Base-by-base conservation (phyloP, 2,888 invertebrate genomes). In the Mythimna impura region DNA sequence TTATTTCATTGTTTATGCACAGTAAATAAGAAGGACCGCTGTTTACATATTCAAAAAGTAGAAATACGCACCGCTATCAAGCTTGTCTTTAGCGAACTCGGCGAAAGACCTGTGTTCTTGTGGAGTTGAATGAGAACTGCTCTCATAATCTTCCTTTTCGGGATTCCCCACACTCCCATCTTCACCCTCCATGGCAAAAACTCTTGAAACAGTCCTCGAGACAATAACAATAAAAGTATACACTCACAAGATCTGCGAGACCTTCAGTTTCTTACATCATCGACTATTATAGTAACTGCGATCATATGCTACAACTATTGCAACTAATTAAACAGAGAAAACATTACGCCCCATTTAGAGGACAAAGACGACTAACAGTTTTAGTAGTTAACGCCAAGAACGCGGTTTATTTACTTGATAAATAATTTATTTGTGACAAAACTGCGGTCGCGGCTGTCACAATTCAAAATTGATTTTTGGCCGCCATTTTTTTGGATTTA, bases 381-480 rank as follows among this genome's bases (percentile, higher is more conserved):
- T 66, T 30, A 71, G 74, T 52, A 60, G 65, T n/a, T 69, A 76
- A 22, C 50, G 10, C 62, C 58, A 22, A 55, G 65, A 68, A 71
- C 70, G 75, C 71, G 73, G 57, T 83, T 86, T 89, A 88, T 88
- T 89, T 89, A 89, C 85, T 83, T 73, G 74, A 61, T 87, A 87
- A 88, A 86, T 88, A 85, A 83, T 86, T 84, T 86, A 87, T 82
- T 82, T 72, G 81, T 76, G 75, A 83, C 78, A 80, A 87, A 87
- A 82, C 76, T 80, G 80, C 74, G 78, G 82, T 77, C 73, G 82
- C 81, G 73, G 73, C 88, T 92, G 91, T 93, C 94, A 93, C 81
- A 91, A 76, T 93, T 94, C 89, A 93, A 96, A 96, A 96, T 96
- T 95, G 96, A 96, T 95, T 96, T 96, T 95, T 93, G 92, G 92